These are phyloP conservation scores for Lepus oiostolus DNA, from an alignment of 2,797 vertebrate species.

Conservation along the genomic window DNA sequence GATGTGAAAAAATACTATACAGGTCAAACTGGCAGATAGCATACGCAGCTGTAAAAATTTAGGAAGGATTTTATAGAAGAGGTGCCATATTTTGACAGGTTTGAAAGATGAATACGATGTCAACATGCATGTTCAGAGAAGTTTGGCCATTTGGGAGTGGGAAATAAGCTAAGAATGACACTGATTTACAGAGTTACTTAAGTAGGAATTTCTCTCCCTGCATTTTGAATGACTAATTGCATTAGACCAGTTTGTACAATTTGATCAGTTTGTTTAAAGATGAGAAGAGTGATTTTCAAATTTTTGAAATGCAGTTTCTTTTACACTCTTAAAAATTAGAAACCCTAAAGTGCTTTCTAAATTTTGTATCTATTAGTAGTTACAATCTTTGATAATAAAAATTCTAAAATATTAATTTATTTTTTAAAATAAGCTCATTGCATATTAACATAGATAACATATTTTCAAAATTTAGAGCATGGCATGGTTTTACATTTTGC, in stretches of 20 bases:
- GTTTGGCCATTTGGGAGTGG: neutral
- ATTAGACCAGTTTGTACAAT: neutral
- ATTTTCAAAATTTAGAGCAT: neutral
- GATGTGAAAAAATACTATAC: neutral
- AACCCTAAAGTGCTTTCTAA: neutral
- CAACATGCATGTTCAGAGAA: neutral
- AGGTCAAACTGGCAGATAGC: neutral
- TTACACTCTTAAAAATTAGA: slow-evolving; percentile 39
- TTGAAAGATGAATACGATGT: neutral
- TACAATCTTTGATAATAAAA: slow-evolving; percentile 36
- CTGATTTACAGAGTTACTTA: neutral
- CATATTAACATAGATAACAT: slow-evolving; percentile 13
- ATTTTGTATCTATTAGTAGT: neutral
- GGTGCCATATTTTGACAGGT: slow-evolving; percentile 46
- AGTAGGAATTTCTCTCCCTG: neutral
- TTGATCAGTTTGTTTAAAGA: neutral
- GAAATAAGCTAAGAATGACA: neutral
- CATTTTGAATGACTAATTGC: neutral
- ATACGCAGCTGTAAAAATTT: neutral
- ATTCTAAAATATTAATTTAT: neutral
- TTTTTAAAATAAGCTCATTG: neutral
- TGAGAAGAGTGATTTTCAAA: neutral
- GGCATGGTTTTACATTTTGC: slow-evolving; percentile 10
- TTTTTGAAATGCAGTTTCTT: neutral
- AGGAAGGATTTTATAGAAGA: slow-evolving; percentile 36